Conservation (phyloP, 2,113 vertebrate genomes). For the Neogobius melanostomus region DNA sequence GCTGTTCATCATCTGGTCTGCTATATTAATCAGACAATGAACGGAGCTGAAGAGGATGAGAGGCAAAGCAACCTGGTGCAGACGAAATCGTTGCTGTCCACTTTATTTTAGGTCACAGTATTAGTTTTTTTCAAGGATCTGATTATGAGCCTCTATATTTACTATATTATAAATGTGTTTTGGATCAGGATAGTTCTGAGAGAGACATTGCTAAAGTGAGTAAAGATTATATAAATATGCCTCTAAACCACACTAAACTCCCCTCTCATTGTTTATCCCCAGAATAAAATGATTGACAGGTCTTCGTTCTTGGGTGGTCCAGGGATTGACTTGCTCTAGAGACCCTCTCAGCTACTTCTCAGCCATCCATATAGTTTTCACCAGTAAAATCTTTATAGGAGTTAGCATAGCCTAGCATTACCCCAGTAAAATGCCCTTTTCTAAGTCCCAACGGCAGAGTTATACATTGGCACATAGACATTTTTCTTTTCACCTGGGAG, state of each 20-base stretch:
- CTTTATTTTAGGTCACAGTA: too few species aligned
- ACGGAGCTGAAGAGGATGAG: too few species aligned
- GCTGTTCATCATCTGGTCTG: too few species aligned
- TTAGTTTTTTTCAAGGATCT: too few species aligned
- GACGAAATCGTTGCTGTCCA: too few species aligned
- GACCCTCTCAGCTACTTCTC: conserved; percentile 43
- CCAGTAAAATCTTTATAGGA: conserved; percentile 47
- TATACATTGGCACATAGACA: not conserved
- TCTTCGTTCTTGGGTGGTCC: conserved; percentile 72
- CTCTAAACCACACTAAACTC: conserved; percentile 30
- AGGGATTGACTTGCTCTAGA: conserved; percentile 2
- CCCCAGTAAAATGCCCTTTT: conserved; percentile 39
- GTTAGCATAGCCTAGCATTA: conserved; percentile 37
- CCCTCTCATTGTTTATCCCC: conserved; percentile 40
- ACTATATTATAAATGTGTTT: too few species aligned
- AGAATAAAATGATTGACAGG: conserved; percentile 68
- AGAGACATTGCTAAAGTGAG: not conserved
- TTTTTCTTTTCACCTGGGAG: conserved; percentile 5
- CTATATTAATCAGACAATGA: too few species aligned
- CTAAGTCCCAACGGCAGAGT: conserved; percentile 22
- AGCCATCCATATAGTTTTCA: conserved; percentile 22
- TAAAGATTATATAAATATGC: conserved; percentile 14
- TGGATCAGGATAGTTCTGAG: not conserved
- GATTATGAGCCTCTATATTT: too few species aligned
- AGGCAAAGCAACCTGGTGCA: too few species aligned